phyloP scores from a whole-genome alignment of 2,888 invertebrate species.

The Nomada fucata region DNA sequence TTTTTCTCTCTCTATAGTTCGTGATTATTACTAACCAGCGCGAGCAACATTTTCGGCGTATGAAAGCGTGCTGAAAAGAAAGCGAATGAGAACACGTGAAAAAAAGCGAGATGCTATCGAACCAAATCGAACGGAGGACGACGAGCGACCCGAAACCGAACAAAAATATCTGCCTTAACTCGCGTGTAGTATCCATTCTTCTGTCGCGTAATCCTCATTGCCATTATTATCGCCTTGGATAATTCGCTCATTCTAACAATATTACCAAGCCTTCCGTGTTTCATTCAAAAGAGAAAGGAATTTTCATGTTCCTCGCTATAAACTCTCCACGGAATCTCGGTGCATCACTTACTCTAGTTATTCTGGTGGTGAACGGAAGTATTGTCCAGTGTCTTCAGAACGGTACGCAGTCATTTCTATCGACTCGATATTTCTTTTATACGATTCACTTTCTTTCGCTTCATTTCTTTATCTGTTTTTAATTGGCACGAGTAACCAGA shows the following conservation, averaged over 20 bases:
- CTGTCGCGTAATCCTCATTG: slow-evolving; percentile 7
- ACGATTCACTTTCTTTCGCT: background rate
- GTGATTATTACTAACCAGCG: slow-evolving; percentile 60
- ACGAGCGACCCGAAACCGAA: slow-evolving; percentile 12
- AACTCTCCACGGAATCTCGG: slow-evolving; percentile 42
- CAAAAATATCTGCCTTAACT: slow-evolving; percentile 4
- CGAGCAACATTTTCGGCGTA: slow-evolving; percentile 56
- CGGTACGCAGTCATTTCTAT: slow-evolving; percentile 1
- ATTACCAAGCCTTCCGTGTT: slow-evolving; percentile 70
- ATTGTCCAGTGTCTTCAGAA: slow-evolving; percentile 32
- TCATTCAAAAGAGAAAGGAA: background rate
- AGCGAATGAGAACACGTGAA: slow-evolving; percentile 5
- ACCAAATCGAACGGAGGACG: slow-evolving; percentile 46
- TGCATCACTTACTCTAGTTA: slow-evolving; percentile 83
- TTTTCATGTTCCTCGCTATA: background rate
- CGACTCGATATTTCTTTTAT: background rate
- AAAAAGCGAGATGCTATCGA: slow-evolving; percentile 34
- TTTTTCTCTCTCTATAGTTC: slow-evolving; percentile 35
- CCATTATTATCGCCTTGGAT: background rate
- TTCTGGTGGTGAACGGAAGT: slow-evolving; percentile 73
- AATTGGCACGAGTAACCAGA: background rate
- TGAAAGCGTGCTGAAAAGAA: background rate
- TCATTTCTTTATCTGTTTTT: background rate
- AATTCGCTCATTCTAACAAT: slow-evolving; percentile 60
- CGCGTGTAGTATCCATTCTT: slow-evolving; percentile 44